A percentile compares a stretch with the other conserved stretches of the same genome.
Conservation (phyloP, 2,888 invertebrate species). For the Lasius fuliginosus region DNA sequence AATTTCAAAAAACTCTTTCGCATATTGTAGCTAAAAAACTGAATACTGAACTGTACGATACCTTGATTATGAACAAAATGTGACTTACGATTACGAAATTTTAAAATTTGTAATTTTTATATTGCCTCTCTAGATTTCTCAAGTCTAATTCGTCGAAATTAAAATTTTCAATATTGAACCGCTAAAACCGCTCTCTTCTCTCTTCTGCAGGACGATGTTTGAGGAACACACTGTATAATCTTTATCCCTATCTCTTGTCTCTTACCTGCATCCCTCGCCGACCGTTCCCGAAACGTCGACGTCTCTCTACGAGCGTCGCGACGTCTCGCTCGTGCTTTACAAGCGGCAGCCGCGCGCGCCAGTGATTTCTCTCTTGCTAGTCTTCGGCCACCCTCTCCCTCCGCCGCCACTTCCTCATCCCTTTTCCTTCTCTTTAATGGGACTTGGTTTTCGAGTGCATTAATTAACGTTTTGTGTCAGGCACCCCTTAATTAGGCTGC, state of each 20-base stretch:
- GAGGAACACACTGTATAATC: conserved; percentile 42
- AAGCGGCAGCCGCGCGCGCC: conserved; percentile 73
- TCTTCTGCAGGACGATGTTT: not conserved
- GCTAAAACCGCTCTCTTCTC: no score
- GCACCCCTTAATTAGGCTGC: conserved; percentile 81
- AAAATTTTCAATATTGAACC: not conserved
- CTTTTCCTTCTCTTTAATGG: conserved; percentile 78
- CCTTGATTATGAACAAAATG: not conserved
- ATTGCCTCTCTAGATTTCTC: not conserved
- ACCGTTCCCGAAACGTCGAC: conserved; percentile 25
- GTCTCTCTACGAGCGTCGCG: conserved; percentile 18
- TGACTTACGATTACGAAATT: not conserved
- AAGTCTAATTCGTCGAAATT: not conserved
- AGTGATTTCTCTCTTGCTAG: conserved; percentile 79
- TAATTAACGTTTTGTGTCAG: conserved; percentile 83
- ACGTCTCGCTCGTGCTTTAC: conserved; percentile 41
- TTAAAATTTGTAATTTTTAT: not conserved
- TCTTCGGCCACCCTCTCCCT: conserved; percentile 44
- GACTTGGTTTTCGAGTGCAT: conserved; percentile 82
- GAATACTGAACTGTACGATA: not conserved
- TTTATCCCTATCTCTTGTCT: conserved; percentile 40
- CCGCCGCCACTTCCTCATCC: conserved; percentile 56
- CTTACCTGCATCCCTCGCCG: conserved; percentile 23
- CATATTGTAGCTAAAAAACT: not conserved
- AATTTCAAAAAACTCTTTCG: not conserved